phyloP scores from a whole-genome alignment of 2,888 invertebrate genomes.

The Cephus pygmeus region DNA sequence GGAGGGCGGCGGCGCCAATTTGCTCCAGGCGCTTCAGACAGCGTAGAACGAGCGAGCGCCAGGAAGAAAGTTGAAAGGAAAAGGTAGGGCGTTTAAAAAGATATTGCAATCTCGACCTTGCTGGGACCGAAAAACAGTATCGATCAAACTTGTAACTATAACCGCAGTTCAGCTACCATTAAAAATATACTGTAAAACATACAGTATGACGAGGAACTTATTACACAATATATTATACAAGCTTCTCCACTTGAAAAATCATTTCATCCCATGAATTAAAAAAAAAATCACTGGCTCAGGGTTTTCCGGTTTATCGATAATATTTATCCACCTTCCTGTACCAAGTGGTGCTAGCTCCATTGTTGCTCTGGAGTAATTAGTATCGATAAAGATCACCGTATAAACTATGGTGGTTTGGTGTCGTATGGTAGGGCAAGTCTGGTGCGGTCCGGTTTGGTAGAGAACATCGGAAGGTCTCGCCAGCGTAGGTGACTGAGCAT shows the following conservation, averaged over 20 bases:
- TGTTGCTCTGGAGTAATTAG: slow-evolving; percentile 13
- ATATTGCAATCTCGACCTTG: not conserved
- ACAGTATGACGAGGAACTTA: too few species aligned
- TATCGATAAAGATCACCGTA: slow-evolving; percentile 17
- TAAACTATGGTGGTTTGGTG: not conserved
- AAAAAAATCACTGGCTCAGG: not conserved
- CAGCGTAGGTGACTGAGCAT: not conserved
- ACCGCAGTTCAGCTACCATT: not conserved
- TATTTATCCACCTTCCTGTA: not conserved
- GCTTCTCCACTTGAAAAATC: not conserved
- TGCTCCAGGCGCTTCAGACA: not conserved
- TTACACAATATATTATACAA: not conserved
- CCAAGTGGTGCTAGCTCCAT: not conserved
- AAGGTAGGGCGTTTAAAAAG: not conserved
- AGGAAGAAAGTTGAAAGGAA: not conserved
- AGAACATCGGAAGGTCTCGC: not conserved
- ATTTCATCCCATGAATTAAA: not conserved
- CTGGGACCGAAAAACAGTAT: not conserved
- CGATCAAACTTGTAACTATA: not conserved
- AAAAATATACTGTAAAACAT: not conserved
- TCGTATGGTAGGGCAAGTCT: not conserved
- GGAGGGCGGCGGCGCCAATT: not conserved
- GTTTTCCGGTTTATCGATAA: not conserved
- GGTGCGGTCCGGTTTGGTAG: not conserved
- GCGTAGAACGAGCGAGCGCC: not conserved